Evolutionary conservation across 2,888 invertebrate genomes (phyloP), one percentile per base, ranked within the genome.

Genomic region (Dexiosoma caninum): DNA sequence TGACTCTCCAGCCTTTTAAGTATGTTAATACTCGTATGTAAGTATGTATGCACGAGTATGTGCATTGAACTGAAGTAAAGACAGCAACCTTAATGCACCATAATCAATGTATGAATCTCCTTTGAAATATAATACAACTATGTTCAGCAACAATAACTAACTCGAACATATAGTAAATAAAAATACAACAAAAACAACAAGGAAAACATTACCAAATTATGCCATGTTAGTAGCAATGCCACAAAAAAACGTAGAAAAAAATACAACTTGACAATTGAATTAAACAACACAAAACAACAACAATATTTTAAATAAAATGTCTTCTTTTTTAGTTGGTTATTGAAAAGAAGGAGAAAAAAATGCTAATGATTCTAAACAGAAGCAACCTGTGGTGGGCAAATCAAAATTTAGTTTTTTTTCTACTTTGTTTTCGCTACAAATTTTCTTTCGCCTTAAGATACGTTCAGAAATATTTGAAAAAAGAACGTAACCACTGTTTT

Each of bases 51-150:
- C n/a, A n/a, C n/a, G n/a, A n/a, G n/a, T n/a, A n/a, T n/a, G n/a
- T n/a, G n/a, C n/a, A n/a, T n/a, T n/a, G n/a, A n/a, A n/a, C n/a
- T n/a, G n/a, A n/a, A n/a, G n/a, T n/a, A n/a, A n/a, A n/a, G n/a
- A 35, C 3, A 21, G 14, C 23, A 55, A 42, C 16, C 21, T 46
- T n/a, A 49, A 46, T 57, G 16, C n/a, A 66, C 44, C 40, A 51
- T 59, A 62, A 82, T 70, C 79, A 74, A 76, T 78, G 66, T 70
- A 78, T 83, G 81, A 72, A 83, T 79, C 77, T 75, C 37, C 44
- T 72, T 60, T 75, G 44, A 74, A 74, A 69, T 64, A 51, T 57
- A 60, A 62, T 78, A 67, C 12, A 37, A 10, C n/a, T n/a, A n/a
- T n/a, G 8, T n/a, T 12, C 10, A 44, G 53, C n/a, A 53, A 32